phyloP scores from a whole-genome alignment of 1,140 invertebrate genomes.

The Drosophila quadrilineata region DNA sequence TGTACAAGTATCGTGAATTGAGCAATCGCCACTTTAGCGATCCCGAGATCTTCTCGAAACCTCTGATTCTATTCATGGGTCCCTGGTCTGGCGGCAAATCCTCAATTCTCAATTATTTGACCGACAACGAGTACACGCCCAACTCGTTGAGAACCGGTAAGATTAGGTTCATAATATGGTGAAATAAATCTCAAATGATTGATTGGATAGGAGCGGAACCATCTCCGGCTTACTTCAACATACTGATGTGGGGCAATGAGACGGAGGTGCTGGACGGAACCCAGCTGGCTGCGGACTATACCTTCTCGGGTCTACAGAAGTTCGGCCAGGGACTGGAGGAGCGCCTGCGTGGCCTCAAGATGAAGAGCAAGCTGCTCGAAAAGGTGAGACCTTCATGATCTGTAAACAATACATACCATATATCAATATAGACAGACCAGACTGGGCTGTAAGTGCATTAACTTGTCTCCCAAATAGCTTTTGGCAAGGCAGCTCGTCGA shows the following conservation, averaged over 20 bases:
- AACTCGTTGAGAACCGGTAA: constrained; percentile 92
- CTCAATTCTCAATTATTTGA: constrained; percentile 95
- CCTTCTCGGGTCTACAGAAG: constrained; percentile 95
- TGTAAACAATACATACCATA: not conserved
- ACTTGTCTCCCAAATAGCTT: constrained; percentile 63
- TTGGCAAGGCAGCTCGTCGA: constrained; percentile 51
- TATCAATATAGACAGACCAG: not conserved
- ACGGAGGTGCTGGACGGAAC: constrained; percentile 94
- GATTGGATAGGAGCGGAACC: constrained; percentile 90
- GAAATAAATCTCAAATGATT: not conserved
- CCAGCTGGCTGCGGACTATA: constrained; percentile 95
- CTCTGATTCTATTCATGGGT: constrained; percentile 95
- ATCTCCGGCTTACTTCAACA: constrained; percentile 96
- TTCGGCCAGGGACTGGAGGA: constrained; percentile 96
- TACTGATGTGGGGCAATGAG: constrained; percentile 93
- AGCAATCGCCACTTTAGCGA: constrained; percentile 96
- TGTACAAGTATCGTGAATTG: constrained; percentile 95
- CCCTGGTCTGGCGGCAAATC: constrained; percentile 98
- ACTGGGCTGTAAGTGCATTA: constrained; percentile 46
- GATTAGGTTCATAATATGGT: not conserved
- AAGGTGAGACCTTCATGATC: constrained; percentile 86
- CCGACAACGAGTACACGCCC: constrained; percentile 92
- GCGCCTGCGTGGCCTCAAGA: constrained; percentile 90
- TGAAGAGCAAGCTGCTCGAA: constrained; percentile 92
- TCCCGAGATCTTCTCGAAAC: constrained; percentile 97